phyloP scores from a whole-genome alignment of 2,797 vertebrate genomes.

The Hippopotamyrus pictus region DNA sequence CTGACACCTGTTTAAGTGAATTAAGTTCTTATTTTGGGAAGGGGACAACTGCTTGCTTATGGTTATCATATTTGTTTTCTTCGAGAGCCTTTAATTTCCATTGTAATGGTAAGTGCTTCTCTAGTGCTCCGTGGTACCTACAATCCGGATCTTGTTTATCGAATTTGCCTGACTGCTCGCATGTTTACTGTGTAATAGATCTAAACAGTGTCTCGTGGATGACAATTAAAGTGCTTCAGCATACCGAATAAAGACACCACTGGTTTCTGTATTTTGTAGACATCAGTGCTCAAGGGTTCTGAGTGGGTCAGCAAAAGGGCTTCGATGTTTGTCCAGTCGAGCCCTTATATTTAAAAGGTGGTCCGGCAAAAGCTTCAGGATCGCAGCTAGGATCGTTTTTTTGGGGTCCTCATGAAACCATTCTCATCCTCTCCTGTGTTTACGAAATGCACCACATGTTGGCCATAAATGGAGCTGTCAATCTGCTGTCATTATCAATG shows the following conservation, averaged over 20 bases:
- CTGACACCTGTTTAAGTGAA: neutral
- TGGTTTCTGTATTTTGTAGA: slow-evolving; percentile 51
- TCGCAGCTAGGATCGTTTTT: neutral
- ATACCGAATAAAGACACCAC: slow-evolving; percentile 40
- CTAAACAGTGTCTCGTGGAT: slow-evolving; percentile 54
- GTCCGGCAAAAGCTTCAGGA: neutral
- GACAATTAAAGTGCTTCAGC: slow-evolving; percentile 62
- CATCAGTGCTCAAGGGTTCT: slow-evolving; percentile 19
- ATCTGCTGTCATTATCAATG: neutral
- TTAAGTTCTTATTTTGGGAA: neutral
- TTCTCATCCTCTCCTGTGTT: neutral
- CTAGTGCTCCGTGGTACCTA: slow-evolving; percentile 30
- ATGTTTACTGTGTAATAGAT: slow-evolving; percentile 54
- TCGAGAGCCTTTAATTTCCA: neutral
- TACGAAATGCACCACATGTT: neutral
- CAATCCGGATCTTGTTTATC: slow-evolving; percentile 52
- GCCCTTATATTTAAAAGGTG: slow-evolving; percentile 3
- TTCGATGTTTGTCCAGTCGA: neutral
- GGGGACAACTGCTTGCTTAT: neutral
- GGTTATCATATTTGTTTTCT: neutral
- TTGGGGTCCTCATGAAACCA: neutral
- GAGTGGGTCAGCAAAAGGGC: neutral
- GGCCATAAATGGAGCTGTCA: neutral
- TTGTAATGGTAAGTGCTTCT: slow-evolving; percentile 34
- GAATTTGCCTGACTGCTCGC: slow-evolving; percentile 44